Conservation (phyloP, 1,140 invertebrate species). For the Cataglyphis hispanica region DNA sequence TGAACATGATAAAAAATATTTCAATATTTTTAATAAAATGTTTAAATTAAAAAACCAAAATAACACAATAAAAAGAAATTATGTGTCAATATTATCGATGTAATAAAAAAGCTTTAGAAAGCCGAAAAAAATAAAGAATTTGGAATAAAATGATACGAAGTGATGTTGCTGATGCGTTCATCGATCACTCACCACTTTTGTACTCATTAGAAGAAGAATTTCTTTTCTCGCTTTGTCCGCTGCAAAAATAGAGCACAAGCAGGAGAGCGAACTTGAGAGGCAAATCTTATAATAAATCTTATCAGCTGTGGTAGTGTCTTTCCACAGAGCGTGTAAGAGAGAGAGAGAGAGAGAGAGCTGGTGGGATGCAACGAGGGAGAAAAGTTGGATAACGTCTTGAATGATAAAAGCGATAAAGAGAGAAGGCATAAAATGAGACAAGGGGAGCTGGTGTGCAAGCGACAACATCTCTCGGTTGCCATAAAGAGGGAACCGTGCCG, state of each 20-base stretch:
- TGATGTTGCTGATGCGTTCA: conserved; percentile 19
- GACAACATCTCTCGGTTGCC: conserved; percentile 67
- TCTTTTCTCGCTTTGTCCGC: conserved; percentile 68
- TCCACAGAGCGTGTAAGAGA: conserved; percentile 32
- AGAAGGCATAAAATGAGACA: conserved; percentile 75
- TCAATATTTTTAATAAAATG: background rate
- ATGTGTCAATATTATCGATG: background rate
- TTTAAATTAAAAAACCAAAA: background rate
- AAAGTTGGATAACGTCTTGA: conserved; percentile 70
- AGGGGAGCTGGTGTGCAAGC: conserved; percentile 65
- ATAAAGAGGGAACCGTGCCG: conserved; percentile 66
- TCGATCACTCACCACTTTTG: conserved; percentile 21
- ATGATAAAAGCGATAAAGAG: conserved; percentile 77
- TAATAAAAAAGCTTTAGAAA: background rate
- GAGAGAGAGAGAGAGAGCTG: background rate
- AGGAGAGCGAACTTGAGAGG: conserved; percentile 34
- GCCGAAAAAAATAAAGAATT: background rate
- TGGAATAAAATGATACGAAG: background rate
- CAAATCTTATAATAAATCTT: conserved; percentile 76
- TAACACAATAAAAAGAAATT: background rate
- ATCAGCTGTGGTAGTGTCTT: conserved; percentile 74
- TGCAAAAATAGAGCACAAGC: conserved; percentile 26
- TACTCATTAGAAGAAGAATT: background rate
- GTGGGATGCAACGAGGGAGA: conserved; percentile 1
- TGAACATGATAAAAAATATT: background rate